Base-by-base conservation (phyloP, 2,888 invertebrate species). In the Melinopterus prodromus region DNA sequence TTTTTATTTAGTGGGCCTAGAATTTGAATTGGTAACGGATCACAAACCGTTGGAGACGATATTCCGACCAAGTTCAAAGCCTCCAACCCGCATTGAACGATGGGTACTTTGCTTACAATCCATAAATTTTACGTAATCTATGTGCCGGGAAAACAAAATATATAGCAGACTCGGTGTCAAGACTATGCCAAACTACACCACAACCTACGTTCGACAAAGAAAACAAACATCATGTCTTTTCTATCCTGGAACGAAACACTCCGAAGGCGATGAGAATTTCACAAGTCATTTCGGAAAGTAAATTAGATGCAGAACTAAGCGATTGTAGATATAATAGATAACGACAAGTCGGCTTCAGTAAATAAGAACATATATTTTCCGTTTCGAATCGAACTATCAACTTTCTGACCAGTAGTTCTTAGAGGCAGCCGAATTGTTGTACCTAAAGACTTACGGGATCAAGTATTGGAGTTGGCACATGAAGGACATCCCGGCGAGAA, bases 21-120 rank as follows among this genome's bases (percentile, higher is more conserved):
- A 82, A 15, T 85, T 85, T 75, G 83, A 85, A 72, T 76, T 85
- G 36, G 75, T 85, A 7, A 85, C 85, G 4, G 85, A 85, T 74
- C 85, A 86, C 80, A 84, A 86, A 77, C 89, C 90, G 4, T 82
- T 90, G 69, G 84, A 86, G 77, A 83, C 81, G 26, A 85, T 86
- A 77, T 85, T 86, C 79, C 81, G 80, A 16, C 80, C 83, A 69
- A 84, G 76, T 80, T 84, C 84, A 38, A 84, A 84, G 79, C 85
- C 86, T 15, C 80, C 80, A 15, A 81, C 82, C 16, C 16, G 83
- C 76, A 80, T 82, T 37, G 82, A 84, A 76, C 76, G 84, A 69
- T 84, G 83, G 83, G 77, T 83, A 14, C 37, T 84, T 6, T 36
- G 83, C 69, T 69, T 84, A 16, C 83, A 83, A 77, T 15, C 81